Evolutionary conservation across 2,797 vertebrate genomes (phyloP), one percentile per base, ranked within the genome.

Genomic region (Salmo trutta): DNA sequence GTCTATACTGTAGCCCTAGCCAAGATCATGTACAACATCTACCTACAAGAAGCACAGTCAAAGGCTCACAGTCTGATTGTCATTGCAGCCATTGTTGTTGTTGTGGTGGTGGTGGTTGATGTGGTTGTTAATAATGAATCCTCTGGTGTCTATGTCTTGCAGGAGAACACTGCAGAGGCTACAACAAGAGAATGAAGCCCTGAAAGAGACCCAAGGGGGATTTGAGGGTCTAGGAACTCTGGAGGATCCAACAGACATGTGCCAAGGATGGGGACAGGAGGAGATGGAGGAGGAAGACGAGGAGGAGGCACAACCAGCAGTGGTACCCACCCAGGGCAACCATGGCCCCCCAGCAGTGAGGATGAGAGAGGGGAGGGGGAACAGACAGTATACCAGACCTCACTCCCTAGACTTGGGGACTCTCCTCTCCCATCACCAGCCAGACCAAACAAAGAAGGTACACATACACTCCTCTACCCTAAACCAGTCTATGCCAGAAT

Each of bases 91-190:
- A 3, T 47, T 47, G 41, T 47, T 47, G 41, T 47, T 47, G 12
- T 14, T 3, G 41, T 41, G 41, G 62, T 21, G 15, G 41, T 41
- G 41, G 41, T 41, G 10, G 41, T 47, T 12, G 41, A 47, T 47
- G 41, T 47, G 41, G n/a, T 52, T 67, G 59, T 71, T 51, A 14
- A 14, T 29, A 21, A 7, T 17, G 64, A 14, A 0, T 54, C 3
- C 41, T 21, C 3, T 73, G 12, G 31, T 1, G 31, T 6, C 73
- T 52, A 29, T 66, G 19, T 71, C 47, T 17, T 33, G 1, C 79
- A 98, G 97, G 92, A 96, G 90, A 71, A 89, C 89, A 4, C 89
- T 96, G 91, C 91, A 95, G 86, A 95, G 91, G 85, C 88, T 96
- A 78, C 95, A 91, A 89, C 90, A 92, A 80, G 95, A 97, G 88